These are phyloP conservation scores for Tokudaia muenninki DNA, from an alignment of 2,797 vertebrate genomes.

Conservation along the genomic window DNA sequence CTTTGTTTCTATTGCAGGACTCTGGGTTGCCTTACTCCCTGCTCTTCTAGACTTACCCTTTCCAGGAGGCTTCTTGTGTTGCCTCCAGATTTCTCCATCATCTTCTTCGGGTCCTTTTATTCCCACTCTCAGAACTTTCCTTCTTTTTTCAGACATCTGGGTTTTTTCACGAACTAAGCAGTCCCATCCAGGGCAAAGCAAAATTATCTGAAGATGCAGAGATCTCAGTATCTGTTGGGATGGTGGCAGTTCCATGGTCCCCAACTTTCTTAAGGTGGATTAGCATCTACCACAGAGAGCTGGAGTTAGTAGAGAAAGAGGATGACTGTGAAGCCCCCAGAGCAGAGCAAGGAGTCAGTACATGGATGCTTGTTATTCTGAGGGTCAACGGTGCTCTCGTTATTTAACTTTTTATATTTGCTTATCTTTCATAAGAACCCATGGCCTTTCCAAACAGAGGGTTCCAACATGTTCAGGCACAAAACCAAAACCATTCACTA, in stretches of 20 bases:
- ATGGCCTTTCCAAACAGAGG: not conserved
- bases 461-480: not conserved
- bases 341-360: not conserved
- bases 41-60: not conserved
- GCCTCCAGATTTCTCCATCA: not conserved
- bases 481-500: not conserved
- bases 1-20: not conserved
- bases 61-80: not conserved
- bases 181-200: not conserved
- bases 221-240: not conserved
- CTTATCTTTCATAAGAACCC: not conserved
- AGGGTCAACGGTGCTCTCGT: not conserved
- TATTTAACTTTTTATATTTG: not conserved
- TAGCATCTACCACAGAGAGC: not conserved
- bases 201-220: not conserved
- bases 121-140: not conserved
- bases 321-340: not conserved
- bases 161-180: not conserved
- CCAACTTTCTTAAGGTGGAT: slow-evolving; percentile 21
- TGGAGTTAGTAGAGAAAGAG: not conserved
- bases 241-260: not conserved
- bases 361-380: not conserved
- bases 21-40: no score
- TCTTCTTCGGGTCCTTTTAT: not conserved
- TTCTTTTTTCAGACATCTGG: not conserved